phyloP scores from a whole-genome alignment of 2,888 invertebrate genomes.

The Muscina levida region DNA sequence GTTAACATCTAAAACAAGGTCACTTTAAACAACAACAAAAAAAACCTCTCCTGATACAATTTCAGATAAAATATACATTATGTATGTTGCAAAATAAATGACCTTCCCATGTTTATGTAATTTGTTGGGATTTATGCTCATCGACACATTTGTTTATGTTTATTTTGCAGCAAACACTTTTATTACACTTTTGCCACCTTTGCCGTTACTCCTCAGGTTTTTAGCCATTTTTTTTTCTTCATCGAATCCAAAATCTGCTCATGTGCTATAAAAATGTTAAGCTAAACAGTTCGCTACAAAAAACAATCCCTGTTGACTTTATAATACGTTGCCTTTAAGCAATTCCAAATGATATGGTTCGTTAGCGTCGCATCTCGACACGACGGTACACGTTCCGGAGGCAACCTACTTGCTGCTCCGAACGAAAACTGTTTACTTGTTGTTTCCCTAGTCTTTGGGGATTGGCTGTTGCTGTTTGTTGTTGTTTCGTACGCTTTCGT shows the following conservation, averaged over 20 bases:
- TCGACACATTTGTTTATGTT: slow-evolving; percentile 8
- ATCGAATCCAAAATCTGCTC: slow-evolving; percentile 24
- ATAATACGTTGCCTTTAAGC: slow-evolving; percentile 35
- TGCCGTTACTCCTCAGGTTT: neutral
- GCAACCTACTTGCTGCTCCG: neutral
- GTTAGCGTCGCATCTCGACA: neutral
- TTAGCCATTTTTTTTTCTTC: neutral
- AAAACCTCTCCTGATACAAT: too few relatives aligned
- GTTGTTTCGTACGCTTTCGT: neutral
- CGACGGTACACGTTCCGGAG: neutral
- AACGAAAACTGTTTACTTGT: slow-evolving; percentile 15
- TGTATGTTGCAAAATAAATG: neutral
- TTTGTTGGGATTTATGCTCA: slow-evolving; percentile 5
- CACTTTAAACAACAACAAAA: too few relatives aligned
- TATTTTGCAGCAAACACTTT: slow-evolving; percentile 4
- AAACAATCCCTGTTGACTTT: slow-evolving; percentile 52
- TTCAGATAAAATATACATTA: neutral
- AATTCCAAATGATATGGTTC: slow-evolving; percentile 22
- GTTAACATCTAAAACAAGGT: too few relatives aligned
- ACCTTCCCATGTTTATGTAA: neutral
- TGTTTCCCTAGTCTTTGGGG: slow-evolving; percentile 31
- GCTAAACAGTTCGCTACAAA: slow-evolving; percentile 39
- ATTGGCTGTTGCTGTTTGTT: slow-evolving; percentile 12
- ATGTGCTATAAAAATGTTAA: slow-evolving; percentile 56
- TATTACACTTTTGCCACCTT: slow-evolving; percentile 6